Conservation (phyloP, 2,113 vertebrate genomes). For the Ameiurus melas region DNA sequence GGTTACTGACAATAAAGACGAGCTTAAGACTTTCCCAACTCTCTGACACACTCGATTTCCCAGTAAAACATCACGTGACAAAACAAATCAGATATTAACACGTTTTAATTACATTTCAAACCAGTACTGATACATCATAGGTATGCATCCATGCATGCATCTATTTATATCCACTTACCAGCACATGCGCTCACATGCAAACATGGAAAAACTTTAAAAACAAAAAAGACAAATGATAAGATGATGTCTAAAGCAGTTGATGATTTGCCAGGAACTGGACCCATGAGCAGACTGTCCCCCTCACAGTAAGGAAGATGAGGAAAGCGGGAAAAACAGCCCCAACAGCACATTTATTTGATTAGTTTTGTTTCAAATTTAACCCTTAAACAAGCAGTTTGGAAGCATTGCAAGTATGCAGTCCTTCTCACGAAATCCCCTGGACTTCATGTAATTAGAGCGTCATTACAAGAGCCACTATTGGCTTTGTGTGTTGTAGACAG, state of each 20-base stretch:
- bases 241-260: background rate
- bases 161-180: background rate
- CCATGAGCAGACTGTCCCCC: background rate
- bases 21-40: background rate
- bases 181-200: background rate
- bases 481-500: background rate
- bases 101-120: background rate
- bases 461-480: background rate
- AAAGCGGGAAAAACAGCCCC: background rate
- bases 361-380: background rate
- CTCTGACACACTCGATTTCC: background rate
- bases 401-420: background rate
- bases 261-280: background rate
- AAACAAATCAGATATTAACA: background rate
- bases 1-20: conserved; percentile 19
- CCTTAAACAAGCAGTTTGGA: too few species aligned
- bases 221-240: background rate
- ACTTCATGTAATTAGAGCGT: background rate
- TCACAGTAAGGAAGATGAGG: background rate
- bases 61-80: background rate
- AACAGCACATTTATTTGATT: background rate
- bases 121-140: background rate
- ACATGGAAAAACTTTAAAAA: background rate
- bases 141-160: background rate
- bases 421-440: background rate